phyloP scores from a whole-genome alignment of 92 coral and sea anemone species.

The Virgularia gustaviana region DNA sequence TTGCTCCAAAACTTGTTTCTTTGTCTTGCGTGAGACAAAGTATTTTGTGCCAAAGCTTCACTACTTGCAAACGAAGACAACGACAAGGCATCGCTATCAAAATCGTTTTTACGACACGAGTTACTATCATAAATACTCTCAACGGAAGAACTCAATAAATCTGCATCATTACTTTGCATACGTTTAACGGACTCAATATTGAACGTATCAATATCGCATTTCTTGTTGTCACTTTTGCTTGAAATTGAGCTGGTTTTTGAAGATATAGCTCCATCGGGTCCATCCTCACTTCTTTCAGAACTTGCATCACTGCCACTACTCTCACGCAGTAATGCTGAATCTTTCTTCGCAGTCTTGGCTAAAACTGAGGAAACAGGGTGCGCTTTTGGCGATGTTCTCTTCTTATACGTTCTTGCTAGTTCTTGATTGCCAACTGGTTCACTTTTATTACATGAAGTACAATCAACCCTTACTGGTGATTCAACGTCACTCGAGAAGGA shows the following conservation, averaged over 20 bases:
- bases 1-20: conserved; percentile 27
- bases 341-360: background rate
- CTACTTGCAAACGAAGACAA: conserved; percentile 25
- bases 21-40: conserved; percentile 24
- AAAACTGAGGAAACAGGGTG: background rate
- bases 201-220: background rate
- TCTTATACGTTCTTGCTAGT: background rate
- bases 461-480: no score
- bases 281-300: conserved; percentile 25
- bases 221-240: background rate
- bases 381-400: background rate
- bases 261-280: background rate
- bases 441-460: no score
- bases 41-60: conserved; percentile 3
- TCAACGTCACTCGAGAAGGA: no score
- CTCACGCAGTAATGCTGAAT: conserved; percentile 1
- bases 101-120: background rate
- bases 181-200: background rate
- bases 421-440: no score
- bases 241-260: background rate
- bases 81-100: conserved; percentile 12
- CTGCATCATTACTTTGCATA: conserved; percentile 22
- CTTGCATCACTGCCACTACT: conserved; percentile 36
- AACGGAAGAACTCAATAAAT: conserved; percentile 13
- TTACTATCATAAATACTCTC: conserved; percentile 20